Evolutionary conservation across 2,888 invertebrate species (phyloP).

Genomic region (Chromoteleia sp.): DNA sequence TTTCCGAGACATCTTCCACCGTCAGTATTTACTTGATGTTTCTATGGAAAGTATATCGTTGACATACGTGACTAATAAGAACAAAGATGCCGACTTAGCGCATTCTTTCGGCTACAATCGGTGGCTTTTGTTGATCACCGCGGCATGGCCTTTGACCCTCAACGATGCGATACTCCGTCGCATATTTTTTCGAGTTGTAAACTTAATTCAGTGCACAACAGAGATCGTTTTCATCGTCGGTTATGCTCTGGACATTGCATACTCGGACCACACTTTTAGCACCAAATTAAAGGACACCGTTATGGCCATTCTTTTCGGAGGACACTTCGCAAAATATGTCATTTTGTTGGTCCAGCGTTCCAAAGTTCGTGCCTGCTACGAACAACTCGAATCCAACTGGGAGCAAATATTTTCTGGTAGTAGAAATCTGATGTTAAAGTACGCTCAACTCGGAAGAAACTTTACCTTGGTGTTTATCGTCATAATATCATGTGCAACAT

Average conservation of each 20-base stretch:
- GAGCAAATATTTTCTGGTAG: constrained; percentile 15
- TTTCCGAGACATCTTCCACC: no score
- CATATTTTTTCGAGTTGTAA: background rate
- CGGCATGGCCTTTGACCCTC: background rate
- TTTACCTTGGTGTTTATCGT: background rate
- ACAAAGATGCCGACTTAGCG: background rate
- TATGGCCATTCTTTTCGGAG: background rate
- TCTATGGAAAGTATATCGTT: constrained; percentile 17
- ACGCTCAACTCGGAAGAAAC: constrained; percentile 2
- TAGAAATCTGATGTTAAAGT: constrained; percentile 10
- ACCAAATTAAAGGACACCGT: background rate
- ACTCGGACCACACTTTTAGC: background rate
- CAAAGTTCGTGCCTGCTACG: constrained; percentile 6
- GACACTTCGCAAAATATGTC: constrained; percentile 3
- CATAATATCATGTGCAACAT: background rate
- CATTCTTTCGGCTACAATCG: constrained; percentile 13
- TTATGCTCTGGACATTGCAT: background rate
- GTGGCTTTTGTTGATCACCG: background rate
- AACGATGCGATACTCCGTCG: background rate
- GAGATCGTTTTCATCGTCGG: background rate
- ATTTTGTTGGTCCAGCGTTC: background rate
- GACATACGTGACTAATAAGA: background rate
- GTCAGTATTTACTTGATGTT: background rate
- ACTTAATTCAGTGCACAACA: background rate
- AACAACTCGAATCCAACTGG: constrained; percentile 27